Percentiles rank a stretch among this genome's conserved stretches.
Evolutionary conservation across 2,113 vertebrate species (phyloP).

Genomic region (Pao palembangensis): DNA sequence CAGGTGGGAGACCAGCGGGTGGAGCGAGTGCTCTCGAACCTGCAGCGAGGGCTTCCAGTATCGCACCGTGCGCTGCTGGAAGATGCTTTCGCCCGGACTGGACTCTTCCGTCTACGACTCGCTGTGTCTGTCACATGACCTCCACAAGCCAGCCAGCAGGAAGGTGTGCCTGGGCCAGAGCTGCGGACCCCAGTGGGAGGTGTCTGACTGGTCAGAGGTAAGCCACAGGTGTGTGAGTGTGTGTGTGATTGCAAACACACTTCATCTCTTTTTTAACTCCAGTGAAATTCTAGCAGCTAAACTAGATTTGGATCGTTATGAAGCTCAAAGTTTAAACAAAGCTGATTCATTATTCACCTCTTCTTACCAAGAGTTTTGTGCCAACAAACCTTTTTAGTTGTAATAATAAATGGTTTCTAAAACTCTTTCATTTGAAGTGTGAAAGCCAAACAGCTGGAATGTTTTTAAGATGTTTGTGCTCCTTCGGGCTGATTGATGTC

Average conservation of each 20-base stretch:
- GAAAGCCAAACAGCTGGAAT: background rate
- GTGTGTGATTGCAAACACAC: no score
- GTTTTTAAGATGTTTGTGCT: background rate
- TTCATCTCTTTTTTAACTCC: no score
- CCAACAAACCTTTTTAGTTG: no score
- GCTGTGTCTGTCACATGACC: conserved; percentile 79
- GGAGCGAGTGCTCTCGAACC: conserved; percentile 87
- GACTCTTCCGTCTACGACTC: conserved; percentile 88
- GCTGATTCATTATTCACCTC: no score
- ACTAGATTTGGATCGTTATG: no score
- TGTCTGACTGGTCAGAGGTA: conserved; percentile 84
- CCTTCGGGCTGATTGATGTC: background rate
- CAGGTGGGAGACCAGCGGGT: conserved; percentile 89
- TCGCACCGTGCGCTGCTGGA: conserved; percentile 87
- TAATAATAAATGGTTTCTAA: no score
- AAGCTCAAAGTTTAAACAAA: no score
- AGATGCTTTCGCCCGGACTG: conserved; percentile 85
- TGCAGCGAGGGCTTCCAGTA: conserved; percentile 85
- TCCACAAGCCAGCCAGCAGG: conserved; percentile 81
- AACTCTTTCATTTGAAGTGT: background rate
- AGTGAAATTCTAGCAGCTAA: no score
- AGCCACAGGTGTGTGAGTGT: background rate
- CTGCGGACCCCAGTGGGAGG: conserved; percentile 88
- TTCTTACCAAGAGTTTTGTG: no score
- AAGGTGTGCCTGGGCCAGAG: conserved; percentile 84